phyloP scores from a whole-genome alignment of 2,797 vertebrate genomes.

The Staurois parvus region DNA sequence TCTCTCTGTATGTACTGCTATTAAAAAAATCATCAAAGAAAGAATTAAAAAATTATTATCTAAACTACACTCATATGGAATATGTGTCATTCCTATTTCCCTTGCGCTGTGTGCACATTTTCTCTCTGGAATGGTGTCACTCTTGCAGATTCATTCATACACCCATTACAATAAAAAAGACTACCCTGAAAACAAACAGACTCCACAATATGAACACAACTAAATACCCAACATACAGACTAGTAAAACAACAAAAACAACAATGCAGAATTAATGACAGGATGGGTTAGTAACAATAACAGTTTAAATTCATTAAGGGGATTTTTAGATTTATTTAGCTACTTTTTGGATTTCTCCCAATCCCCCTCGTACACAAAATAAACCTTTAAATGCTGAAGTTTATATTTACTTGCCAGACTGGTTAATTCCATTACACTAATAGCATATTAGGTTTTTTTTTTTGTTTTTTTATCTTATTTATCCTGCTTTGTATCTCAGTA shows the following conservation, averaged over 20 bases:
- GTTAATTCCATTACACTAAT: not conserved
- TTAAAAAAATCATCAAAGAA: too few relatives aligned
- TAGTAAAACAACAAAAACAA: conserved; percentile 30
- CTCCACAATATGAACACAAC: conserved; percentile 9
- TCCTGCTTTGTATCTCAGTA: too few relatives aligned
- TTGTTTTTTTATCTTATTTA: too few relatives aligned
- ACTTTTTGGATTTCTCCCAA: not conserved
- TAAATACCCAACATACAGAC: not conserved
- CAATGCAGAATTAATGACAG: not conserved
- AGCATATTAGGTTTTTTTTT: too few relatives aligned
- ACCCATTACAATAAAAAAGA: not conserved
- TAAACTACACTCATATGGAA: too few relatives aligned
- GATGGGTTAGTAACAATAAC: not conserved
- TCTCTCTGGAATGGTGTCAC: not conserved
- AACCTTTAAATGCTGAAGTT: not conserved
- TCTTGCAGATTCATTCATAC: not conserved
- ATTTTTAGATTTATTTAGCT: not conserved
- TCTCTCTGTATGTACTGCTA: too few relatives aligned
- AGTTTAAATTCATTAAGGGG: not conserved
- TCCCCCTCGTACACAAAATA: not conserved
- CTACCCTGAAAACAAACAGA: conserved; percentile 37
- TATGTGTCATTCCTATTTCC: too few relatives aligned
- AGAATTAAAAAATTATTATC: too few relatives aligned
- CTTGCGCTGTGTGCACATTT: not conserved
- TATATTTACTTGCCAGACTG: not conserved